Base-by-base conservation (phyloP, 2,113 vertebrate species). In the Rhabdornis inornatus region DNA sequence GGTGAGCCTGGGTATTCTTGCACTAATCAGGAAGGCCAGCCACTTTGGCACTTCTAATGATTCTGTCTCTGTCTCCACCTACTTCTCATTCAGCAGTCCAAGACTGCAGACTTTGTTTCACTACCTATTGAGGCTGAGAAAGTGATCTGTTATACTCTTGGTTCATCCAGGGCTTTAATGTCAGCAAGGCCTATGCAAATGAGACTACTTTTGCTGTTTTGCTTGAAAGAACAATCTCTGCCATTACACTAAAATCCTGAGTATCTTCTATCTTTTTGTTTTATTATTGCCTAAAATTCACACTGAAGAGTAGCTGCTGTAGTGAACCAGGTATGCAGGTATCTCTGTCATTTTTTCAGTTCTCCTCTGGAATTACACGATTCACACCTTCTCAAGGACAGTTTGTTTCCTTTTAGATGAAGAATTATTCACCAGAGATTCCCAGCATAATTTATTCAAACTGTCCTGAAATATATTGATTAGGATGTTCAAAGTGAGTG, bases 381-480 rank as follows among this genome's bases (percentile, higher is more conserved):
- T 28, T 8, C 30, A 63, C 47, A 83, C 30, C 22, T 53, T 90
- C 64, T 87, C 56, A 84, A 68, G 20, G 22, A 91, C 25, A 68
- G 7, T 37, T 71, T 60, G 30, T 56, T 76, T 89, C 35, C 44
- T 72, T 89, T 65, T 79, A 49, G 85, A 79, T 39, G 57, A 89
- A 75, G 30, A 92, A 87, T 71, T 75, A 64, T 82, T 92, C 77
- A 84, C 64, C 12, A 63, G 44, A 83, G 75, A 44, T 77, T 90
- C 60, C n/a, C 65, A 85, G 49, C 23, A 88, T 88, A 24, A 61
- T 90, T 91, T 90, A 93, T 83, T 83, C 75, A 92, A 91, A 86
- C 49, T 86, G 70, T 78, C 77, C 94, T 82, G 61, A 89, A 92
- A 92, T 9, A 9, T 89, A 92, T 89, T 0, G 81, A 95, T 95